Evolutionary conservation across 2,888 invertebrate genomes (phyloP), one percentile per base, ranked within the genome.

Genomic region (Eristalis intricaria): DNA sequence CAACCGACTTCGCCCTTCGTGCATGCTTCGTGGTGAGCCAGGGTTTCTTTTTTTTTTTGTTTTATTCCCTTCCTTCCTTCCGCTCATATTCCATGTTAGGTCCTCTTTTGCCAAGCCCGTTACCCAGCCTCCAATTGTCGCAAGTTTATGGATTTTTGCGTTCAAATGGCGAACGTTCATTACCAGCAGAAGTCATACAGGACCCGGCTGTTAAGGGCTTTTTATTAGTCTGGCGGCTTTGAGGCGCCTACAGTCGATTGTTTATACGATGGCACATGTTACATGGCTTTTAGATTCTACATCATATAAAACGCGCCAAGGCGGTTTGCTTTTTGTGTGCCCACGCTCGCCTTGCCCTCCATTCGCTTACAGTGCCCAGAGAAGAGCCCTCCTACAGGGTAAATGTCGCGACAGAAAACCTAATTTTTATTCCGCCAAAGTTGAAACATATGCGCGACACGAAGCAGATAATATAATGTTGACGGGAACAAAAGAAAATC

Each of bases 121-220:
- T 64, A 69, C 58, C 58, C 80, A 56, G 61, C 43, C 61, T 74
- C 73, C 61, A 19, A 19, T 60, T 68, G n/a, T 56, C 19, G 75
- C 75, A 70, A 70, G 75, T 82, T 82, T 82, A 76, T 82, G 76
- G 76, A 65, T 58, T 81, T 81, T 60, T 70, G 64, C 69, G 19
- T 58, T 70, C 69, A 69, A 74, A 81, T 70, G 56, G 81, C 69
- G 60, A 76, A 71, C 69, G 64, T 82, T 82, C 82, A 82, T 82
- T 76, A 82, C 66, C 65, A 76, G 60, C 64, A 82, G 70, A 70
- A 64, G 69, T 65, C 69, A 70, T 26, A 75, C 65, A 66, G 65
- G 50, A 76, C 43, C 40, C 60, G 64, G 75, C 60, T 64, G 75
- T 81, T 75, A 65, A 76, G 81, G 43, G 60, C 58, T 65, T 70